phyloP scores from a whole-genome alignment of 2,113 vertebrate genomes.

The Antigone vipio region DNA sequence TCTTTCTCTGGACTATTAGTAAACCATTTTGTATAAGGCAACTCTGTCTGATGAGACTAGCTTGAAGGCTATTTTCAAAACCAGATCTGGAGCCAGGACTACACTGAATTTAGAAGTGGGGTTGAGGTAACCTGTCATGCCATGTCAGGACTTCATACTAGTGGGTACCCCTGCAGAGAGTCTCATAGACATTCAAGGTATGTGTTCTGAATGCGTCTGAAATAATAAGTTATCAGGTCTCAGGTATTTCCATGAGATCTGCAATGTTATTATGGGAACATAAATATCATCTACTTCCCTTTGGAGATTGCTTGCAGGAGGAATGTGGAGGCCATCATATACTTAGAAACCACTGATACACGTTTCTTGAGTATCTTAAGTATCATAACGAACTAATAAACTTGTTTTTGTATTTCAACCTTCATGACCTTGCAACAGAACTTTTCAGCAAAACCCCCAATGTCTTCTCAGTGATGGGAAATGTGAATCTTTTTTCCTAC shows the following conservation, averaged over 20 bases:
- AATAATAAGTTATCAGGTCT: neutral
- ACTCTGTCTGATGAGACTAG: neutral
- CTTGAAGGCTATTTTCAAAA: neutral
- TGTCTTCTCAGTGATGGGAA: neutral
- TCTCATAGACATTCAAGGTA: neutral
- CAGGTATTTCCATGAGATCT: neutral
- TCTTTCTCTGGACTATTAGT: neutral
- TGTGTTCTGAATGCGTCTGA: neutral
- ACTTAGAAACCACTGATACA: neutral
- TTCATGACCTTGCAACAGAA: neutral
- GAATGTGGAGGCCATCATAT: neutral
- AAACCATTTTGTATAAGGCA: neutral
- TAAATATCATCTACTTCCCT: neutral
- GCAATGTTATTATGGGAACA: fast-evolving
- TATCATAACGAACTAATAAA: neutral
- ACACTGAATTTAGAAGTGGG: neutral
- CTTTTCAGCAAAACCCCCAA: neutral
- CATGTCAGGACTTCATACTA: neutral
- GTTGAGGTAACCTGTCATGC: neutral
- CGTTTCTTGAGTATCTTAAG: neutral
- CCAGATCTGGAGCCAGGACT: neutral
- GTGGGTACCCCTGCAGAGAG: neutral
- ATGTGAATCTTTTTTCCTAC: neutral
- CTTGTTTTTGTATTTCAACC: neutral
- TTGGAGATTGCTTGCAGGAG: neutral